Evolutionary conservation across 2,113 vertebrate species (phyloP), one percentile per base, ranked within the genome.

Genomic region (Glareola pratincola): DNA sequence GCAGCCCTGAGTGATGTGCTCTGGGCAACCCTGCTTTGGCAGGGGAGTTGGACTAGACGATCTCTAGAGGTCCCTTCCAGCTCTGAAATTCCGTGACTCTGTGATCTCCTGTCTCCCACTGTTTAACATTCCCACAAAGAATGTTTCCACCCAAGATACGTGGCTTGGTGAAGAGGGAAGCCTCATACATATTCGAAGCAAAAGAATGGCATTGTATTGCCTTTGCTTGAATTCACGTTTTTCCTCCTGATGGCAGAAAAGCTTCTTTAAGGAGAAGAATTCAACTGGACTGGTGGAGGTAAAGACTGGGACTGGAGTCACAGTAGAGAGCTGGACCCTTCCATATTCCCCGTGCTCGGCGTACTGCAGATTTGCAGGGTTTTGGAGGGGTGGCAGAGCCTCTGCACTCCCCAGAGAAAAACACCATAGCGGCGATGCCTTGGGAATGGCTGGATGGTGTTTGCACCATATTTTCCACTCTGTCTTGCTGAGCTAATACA

Each of bases 241-340:
- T 90, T 56, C 53, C 60, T 78, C 43, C 37, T 4, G 17, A 37
- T 68, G 74, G 48, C 27, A 69, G 80, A 85, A 88, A 88, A 89
- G 13, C 62, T 89, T 84, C 88, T 89, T 64, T 75, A 82, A 81
- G 76, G 63, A 91, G 89, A 92, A 95, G 77, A 37, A 92, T 79
- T 73, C 48, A 82, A 62, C 57, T 73, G 69, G 53, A 92, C 79
- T 68, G 56, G 51, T 74, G 0, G 0, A 32, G 64, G 50, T 23
- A 36, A 81, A 75, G 67, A 86, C 85, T 86, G 57, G 27, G 34
- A 86, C 62, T 67, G 67, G 57, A 71, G 77, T 73, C 73, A 79
- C 9, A 26, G 60, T n/a, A 80, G 68, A 91, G 48, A 63, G 34
- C 23, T 50, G 59, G 50, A 71, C 45, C 26, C 22, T 71, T 79